Conservation (phyloP, 53 echinoderm and acorn worm species). For the Apostichopus leukothele region DNA sequence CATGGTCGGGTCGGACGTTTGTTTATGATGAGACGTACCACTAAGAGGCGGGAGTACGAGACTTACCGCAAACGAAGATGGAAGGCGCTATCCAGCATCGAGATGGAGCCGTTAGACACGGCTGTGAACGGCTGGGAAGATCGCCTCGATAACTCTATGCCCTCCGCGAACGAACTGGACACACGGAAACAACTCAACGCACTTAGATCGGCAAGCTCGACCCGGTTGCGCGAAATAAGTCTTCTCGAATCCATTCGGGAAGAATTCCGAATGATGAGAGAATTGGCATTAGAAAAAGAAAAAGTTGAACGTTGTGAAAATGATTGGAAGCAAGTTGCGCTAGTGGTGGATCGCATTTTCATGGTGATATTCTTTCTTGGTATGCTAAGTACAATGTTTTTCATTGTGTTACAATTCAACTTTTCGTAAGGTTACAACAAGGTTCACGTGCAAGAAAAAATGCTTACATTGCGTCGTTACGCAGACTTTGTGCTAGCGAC, state of each 20-base stretch:
- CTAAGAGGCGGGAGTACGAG: conserved; percentile 40
- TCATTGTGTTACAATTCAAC: conserved; percentile 77
- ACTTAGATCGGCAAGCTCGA: conserved; percentile 41
- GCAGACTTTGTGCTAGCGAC: neutral
- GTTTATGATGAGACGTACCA: conserved; percentile 67
- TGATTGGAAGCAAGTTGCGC: conserved; percentile 95
- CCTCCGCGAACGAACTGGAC: conserved; percentile 44
- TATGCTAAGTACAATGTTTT: conserved; percentile 80
- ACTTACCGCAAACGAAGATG: conserved; percentile 50
- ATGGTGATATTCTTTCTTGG: conserved; percentile 87
- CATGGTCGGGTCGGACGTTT: conserved; percentile 72
- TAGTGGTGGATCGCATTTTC: conserved; percentile 88
- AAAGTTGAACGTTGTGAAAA: conserved; percentile 63
- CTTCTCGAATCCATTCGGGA: conserved; percentile 78
- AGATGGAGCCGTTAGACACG: conserved; percentile 62
- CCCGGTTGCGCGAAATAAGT: conserved; percentile 64
- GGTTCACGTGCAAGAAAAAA: too few relatives aligned
- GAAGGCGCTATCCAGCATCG: conserved; percentile 55
- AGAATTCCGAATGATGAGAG: conserved; percentile 80
- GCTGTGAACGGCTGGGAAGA: conserved; percentile 62
- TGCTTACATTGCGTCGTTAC: neutral
- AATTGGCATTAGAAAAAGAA: conserved; percentile 59
- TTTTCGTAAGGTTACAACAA: conserved; percentile 3
- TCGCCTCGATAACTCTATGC: conserved; percentile 45
- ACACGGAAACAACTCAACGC: conserved; percentile 46